Conservation (phyloP, 2,113 vertebrate genomes). For the Thomomys bottae region DNA sequence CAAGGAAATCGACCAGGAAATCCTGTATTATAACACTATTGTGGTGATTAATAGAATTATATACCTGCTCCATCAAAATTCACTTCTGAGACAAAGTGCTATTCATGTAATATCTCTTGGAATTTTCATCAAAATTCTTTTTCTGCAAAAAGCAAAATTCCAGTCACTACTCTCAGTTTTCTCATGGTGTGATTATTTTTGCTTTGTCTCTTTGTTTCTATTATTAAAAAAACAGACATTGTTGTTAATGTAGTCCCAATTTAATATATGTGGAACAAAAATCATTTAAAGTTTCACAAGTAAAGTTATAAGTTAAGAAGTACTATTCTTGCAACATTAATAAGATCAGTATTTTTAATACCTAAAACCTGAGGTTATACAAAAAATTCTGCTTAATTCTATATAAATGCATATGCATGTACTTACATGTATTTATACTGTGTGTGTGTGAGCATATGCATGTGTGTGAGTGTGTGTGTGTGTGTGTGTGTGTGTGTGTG, state of each 20-base stretch:
- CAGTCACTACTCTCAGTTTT: not conserved
- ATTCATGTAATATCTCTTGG: conserved; percentile 53
- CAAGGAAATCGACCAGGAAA: conserved; percentile 65
- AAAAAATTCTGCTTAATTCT: conserved; percentile 5
- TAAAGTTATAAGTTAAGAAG: conserved; percentile 32
- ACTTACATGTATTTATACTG: not conserved
- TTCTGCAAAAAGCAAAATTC: conserved; percentile 20
- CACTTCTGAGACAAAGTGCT: conserved; percentile 62
- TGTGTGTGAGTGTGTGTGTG: not conserved
- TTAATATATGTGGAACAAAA: not conserved
- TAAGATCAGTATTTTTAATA: not conserved
- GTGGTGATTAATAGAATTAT: conserved; percentile 62
- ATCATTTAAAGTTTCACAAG: not conserved
- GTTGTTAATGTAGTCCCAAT: not conserved
- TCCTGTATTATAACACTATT: conserved; percentile 31
- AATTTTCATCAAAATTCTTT: conserved; percentile 50
- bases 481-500: no score
- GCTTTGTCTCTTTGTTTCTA: not conserved
- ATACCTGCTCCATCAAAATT: conserved; percentile 57
- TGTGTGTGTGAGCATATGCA: no score
- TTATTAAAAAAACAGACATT: not conserved
- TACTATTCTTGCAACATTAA: not conserved
- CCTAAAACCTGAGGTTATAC: not conserved
- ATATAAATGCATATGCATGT: not conserved
- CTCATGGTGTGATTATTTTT: not conserved